Percentiles rank a stretch among this genome's conserved stretches.
phyloP scores from a whole-genome alignment of 2,888 invertebrate species.

The Brachyptera putata region DNA sequence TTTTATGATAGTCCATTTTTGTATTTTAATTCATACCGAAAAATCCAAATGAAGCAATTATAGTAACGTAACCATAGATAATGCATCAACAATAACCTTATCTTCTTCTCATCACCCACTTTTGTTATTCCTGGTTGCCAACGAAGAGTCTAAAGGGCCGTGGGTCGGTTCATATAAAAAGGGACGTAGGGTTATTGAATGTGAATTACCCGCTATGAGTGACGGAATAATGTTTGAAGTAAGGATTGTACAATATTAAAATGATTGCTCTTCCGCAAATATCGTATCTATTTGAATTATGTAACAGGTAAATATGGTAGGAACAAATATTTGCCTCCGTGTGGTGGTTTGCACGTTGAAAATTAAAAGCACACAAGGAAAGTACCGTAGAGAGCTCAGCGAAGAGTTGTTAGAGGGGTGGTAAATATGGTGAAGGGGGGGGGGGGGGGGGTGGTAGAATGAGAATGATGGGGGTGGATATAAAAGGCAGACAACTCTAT shows the following conservation, averaged over 20 bases:
- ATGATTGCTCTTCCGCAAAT: constrained; percentile 62
- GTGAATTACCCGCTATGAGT: constrained; percentile 15
- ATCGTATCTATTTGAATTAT: constrained; percentile 60
- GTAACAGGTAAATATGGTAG: constrained; percentile 60
- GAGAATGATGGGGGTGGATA: background rate
- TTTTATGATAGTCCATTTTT: too few species aligned
- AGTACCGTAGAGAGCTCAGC: constrained; percentile 51
- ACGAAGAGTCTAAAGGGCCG: too few species aligned
- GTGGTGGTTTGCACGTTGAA: constrained; percentile 61
- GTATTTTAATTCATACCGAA: too few species aligned
- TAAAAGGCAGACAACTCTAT: background rate
- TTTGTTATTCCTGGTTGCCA: too few species aligned
- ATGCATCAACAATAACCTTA: too few species aligned
- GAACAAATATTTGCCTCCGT: constrained; percentile 55
- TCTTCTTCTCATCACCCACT: too few species aligned
- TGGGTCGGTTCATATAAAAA: too few species aligned
- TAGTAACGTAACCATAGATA: too few species aligned
- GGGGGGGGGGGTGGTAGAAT: background rate
- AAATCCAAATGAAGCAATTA: too few species aligned
- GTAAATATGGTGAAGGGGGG: background rate
- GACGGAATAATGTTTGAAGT: constrained; percentile 35
- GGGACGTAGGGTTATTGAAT: background rate
- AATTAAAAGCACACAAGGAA: constrained; percentile 63
- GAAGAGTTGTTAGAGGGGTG: constrained; percentile 41
- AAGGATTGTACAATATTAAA: constrained; percentile 52